Evolutionary conservation across 1,140 invertebrate species (phyloP).

Genomic region (Pseudomyrmex pallidus): DNA sequence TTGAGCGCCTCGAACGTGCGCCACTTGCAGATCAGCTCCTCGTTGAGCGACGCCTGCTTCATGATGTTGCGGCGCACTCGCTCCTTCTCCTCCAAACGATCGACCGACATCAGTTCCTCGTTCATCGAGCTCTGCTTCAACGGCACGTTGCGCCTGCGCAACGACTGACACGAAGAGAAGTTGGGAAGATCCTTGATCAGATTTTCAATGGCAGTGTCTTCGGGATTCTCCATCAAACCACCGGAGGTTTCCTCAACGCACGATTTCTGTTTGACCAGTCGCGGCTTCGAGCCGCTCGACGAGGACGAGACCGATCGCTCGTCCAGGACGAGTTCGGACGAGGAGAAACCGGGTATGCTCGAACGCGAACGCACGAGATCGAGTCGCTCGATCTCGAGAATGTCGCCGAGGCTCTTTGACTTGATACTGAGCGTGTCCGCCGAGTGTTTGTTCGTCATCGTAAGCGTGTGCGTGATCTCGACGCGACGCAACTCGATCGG

Average conservation of each 20-base stretch:
- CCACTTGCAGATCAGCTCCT: constrained; percentile 92
- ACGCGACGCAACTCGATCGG: constrained; percentile 95
- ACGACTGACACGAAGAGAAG: constrained; percentile 38
- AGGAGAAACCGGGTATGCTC: constrained; percentile 89
- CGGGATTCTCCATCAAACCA: constrained; percentile 76
- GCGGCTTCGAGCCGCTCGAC: constrained; percentile 79
- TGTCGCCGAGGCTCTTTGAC: constrained; percentile 92
- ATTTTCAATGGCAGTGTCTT: constrained; percentile 82
- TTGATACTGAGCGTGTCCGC: constrained; percentile 87
- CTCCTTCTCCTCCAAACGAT: constrained; percentile 93
- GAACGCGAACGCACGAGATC: constrained; percentile 90
- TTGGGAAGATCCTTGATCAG: constrained; percentile 79
- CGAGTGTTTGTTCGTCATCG: constrained; percentile 80
- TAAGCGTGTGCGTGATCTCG: constrained; percentile 89
- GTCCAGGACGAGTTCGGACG: constrained; percentile 78
- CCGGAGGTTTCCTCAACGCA: constrained; percentile 78
- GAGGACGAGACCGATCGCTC: constrained; percentile 74
- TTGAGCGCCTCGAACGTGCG: constrained; percentile 90
- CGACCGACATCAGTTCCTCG: constrained; percentile 94
- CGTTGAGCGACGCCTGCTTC: constrained; percentile 95
- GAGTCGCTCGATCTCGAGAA: constrained; percentile 88
- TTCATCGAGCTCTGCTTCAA: constrained; percentile 95
- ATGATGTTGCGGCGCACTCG: constrained; percentile 93
- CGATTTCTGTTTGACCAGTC: constrained; percentile 81
- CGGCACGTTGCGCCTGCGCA: constrained; percentile 86